Percentiles rank a stretch among this genome's conserved stretches.
Evolutionary conservation across 2,888 invertebrate genomes (phyloP).

Genomic region (Drosophila birchii): DNA sequence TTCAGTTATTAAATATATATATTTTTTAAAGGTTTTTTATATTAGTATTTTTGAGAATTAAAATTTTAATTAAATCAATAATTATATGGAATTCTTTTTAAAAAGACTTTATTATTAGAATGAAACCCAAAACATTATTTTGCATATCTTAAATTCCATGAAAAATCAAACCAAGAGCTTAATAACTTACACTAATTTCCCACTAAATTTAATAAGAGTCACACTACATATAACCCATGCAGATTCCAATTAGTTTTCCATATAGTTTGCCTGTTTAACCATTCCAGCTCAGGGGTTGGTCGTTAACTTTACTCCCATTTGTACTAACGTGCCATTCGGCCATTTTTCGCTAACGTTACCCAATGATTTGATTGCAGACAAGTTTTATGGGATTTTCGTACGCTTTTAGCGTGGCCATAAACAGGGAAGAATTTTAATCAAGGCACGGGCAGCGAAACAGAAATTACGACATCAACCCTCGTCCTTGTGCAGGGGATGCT

Average conservation of each 20-base stretch:
- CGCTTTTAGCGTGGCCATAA: conserved; percentile 73
- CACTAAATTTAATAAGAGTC: background rate
- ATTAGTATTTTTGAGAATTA: background rate
- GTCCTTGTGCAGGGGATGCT: conserved; percentile 48
- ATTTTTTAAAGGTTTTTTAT: background rate
- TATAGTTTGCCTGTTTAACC: conserved; percentile 8
- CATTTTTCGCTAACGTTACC: conserved; percentile 61
- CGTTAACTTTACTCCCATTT: conserved; percentile 26
- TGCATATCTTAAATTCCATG: background rate
- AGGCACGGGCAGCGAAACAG: conserved; percentile 45
- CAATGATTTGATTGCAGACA: conserved; percentile 64
- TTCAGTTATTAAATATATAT: background rate
- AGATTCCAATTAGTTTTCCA: conserved; percentile 17
- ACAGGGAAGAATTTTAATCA: conserved; percentile 60
- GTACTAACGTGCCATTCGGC: conserved; percentile 63
- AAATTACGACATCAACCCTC: conserved; percentile 54
- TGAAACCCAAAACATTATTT: background rate
- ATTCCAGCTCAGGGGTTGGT: conserved; percentile 42
- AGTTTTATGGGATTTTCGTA: conserved; percentile 62
- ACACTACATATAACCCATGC: background rate
- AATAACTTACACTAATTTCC: background rate
- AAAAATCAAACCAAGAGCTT: background rate
- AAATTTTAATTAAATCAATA: background rate
- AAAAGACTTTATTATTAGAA: no score
- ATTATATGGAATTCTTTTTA: no score